These are phyloP conservation scores for Caenorhabditis sulstoni DNA, from an alignment of 2,888 invertebrate species.

Conservation along the genomic window DNA sequence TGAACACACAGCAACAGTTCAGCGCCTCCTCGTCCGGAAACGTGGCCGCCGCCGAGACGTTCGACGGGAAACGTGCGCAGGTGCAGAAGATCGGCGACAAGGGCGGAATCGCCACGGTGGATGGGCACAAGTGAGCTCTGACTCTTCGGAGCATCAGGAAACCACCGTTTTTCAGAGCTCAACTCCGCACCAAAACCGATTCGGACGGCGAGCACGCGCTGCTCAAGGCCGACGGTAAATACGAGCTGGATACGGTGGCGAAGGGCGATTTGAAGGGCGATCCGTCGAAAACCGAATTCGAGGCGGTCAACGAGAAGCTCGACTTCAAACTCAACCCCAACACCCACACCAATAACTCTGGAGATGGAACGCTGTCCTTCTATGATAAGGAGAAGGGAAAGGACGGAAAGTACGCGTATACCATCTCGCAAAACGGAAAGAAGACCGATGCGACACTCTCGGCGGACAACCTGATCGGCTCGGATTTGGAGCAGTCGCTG, in stretches of 20 bases:
- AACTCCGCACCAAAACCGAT: constrained; percentile 74
- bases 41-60: constrained; percentile 78
- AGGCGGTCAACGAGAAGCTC: constrained; percentile 77
- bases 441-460: constrained; percentile 77
- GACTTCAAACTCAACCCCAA: constrained; percentile 78
- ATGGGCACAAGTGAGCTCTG: constrained; percentile 75
- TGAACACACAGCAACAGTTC: constrained; percentile 70
- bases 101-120: constrained; percentile 79
- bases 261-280: constrained; percentile 75
- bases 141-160: no score
- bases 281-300: constrained; percentile 73
- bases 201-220: constrained; percentile 75
- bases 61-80: constrained; percentile 78
- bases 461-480: constrained; percentile 70
- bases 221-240: constrained; percentile 79
- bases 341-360: constrained; percentile 74
- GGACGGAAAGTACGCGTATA: constrained; percentile 77
- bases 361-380: constrained; percentile 74
- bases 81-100: constrained; percentile 80
- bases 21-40: constrained; percentile 74
- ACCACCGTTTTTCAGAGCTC: constrained; percentile 75
- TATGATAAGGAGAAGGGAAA: constrained; percentile 77
- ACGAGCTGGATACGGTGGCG: constrained; percentile 78
- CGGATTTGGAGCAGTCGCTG: constrained; percentile 73
- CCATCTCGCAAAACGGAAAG: constrained; percentile 77